Evolutionary conservation across 2,797 vertebrate species (phyloP), one percentile per base, ranked within the genome.

Genomic region (Tolypeutes matacus): DNA sequence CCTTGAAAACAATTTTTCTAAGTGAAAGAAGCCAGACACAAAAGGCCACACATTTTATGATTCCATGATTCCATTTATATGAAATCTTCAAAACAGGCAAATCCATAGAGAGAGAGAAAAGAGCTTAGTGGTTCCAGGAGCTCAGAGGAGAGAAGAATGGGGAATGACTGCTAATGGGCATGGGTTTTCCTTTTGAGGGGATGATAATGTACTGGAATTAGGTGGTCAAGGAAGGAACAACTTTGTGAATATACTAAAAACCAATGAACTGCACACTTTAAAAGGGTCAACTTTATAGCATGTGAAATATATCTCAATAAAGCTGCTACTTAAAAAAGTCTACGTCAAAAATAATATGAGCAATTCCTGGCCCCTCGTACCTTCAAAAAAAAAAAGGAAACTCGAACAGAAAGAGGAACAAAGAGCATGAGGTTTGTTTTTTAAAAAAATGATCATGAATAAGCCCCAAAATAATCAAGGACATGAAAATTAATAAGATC

Each of bases 341-440:
- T 62, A 46, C 23, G n/a, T 83, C 46, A 92, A 96, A 94, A 88
- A 78, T 31, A 88, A 72, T 13, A 89, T 56, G 56, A 80, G 31
- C 73, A 86, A 81, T 11, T 8, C 46, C 46, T 9, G 8, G 46
- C 46, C 46, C 46, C 46, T 46, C 5, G 46, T 46, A 46, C 46
- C 42, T 36, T 82, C 31, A 51, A 92, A 89, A 75, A 49, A 5
- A 49, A 1, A 60, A 60, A 69, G 11, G 73, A 89, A 70, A 70
- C n/a, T 87, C 29, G 23, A 53, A 7, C 27, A 96, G 58, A 90
- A 86, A 89, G 34, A 93, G 17, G 49, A 69, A 56, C 23, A 65
- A 77, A 78, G 17, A 58, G 64, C 20, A 34, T 1, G 0, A 91
- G 65, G 15, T 56, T 56, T 53, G 15, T 56, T 56, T 56, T 56